phyloP scores from a whole-genome alignment of 2,888 invertebrate genomes.

The Agonopterix alstromeriana region DNA sequence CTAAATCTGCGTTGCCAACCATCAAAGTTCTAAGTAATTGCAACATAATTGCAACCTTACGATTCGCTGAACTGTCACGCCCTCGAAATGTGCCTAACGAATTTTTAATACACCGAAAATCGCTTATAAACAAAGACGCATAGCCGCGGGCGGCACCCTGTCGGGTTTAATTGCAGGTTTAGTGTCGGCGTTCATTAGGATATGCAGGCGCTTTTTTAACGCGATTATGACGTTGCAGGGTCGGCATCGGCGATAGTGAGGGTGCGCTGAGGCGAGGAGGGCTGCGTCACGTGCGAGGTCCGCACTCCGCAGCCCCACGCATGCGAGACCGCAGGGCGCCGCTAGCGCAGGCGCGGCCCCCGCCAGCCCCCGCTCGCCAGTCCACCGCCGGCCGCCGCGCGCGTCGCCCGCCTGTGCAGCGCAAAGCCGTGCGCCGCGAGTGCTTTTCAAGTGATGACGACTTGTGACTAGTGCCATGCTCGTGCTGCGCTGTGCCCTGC shows the following conservation, averaged over 20 bases:
- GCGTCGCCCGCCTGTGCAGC: slow-evolving; percentile 51
- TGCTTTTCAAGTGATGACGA: slow-evolving; percentile 69
- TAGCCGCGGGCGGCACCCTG: slow-evolving; percentile 40
- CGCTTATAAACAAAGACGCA: slow-evolving; percentile 50
- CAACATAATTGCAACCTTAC: slow-evolving; percentile 64
- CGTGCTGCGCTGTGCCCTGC: slow-evolving; percentile 66
- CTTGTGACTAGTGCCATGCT: slow-evolving; percentile 74
- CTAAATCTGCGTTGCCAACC: slow-evolving; percentile 36
- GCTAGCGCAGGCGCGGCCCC: slow-evolving; percentile 56
- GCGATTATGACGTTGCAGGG: slow-evolving; percentile 71
- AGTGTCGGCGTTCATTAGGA: slow-evolving; percentile 67
- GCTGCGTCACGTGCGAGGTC: slow-evolving; percentile 75
- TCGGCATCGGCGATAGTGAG: slow-evolving; percentile 32
- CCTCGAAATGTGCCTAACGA: slow-evolving; percentile 48
- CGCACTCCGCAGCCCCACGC: slow-evolving; percentile 75
- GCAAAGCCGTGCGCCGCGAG: slow-evolving; percentile 53
- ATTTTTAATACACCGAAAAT: slow-evolving; percentile 58
- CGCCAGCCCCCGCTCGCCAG: slow-evolving; percentile 65
- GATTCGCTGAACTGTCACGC: slow-evolving; percentile 55
- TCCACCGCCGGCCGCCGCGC: slow-evolving; percentile 73
- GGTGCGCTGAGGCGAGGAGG: slow-evolving; percentile 68
- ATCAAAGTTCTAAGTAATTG: slow-evolving; percentile 49
- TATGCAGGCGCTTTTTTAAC: slow-evolving; percentile 72
- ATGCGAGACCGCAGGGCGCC: slow-evolving; percentile 75
- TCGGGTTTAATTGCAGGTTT: slow-evolving; percentile 66